Conservation (phyloP, 2,113 vertebrate genomes). For the Callipepla squamata region DNA sequence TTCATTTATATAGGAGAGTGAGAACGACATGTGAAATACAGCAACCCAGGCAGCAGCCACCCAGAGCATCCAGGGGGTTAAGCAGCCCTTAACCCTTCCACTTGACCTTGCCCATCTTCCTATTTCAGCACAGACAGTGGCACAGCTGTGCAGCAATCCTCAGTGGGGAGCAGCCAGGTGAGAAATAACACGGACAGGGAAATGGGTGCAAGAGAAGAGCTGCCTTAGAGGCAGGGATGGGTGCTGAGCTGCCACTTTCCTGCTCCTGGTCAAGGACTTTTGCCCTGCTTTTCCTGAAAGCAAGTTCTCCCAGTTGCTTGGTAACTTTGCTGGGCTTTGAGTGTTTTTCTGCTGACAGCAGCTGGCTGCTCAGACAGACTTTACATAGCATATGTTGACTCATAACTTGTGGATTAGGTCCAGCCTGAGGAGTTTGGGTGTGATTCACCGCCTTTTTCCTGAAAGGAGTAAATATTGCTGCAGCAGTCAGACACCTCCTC, state of each 20-base stretch:
- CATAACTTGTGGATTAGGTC: neutral
- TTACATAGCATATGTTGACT: neutral
- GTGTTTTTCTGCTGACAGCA: neutral
- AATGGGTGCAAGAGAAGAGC: neutral
- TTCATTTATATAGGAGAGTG: neutral
- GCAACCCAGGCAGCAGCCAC: neutral
- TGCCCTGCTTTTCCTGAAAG: neutral
- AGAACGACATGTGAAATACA: neutral
- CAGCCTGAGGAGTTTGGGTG: neutral
- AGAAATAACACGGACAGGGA: neutral
- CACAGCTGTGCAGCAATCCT: neutral
- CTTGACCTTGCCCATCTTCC: neutral
- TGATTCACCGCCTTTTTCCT: neutral
- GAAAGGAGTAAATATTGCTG: neutral
- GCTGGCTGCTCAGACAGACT: accelerated
- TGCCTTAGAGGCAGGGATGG: neutral
- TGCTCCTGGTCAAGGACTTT: neutral
- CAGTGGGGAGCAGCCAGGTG: neutral
- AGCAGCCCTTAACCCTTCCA: slow-evolving; percentile 2
- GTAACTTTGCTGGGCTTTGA: neutral
- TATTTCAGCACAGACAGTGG: neutral
- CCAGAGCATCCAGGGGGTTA: neutral
- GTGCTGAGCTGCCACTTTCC: neutral
- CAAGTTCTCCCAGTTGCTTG: neutral
- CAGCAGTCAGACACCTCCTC: neutral